Evolutionary conservation across 2,113 vertebrate species (phyloP).

Genomic region (Callopanchax toddi): DNA sequence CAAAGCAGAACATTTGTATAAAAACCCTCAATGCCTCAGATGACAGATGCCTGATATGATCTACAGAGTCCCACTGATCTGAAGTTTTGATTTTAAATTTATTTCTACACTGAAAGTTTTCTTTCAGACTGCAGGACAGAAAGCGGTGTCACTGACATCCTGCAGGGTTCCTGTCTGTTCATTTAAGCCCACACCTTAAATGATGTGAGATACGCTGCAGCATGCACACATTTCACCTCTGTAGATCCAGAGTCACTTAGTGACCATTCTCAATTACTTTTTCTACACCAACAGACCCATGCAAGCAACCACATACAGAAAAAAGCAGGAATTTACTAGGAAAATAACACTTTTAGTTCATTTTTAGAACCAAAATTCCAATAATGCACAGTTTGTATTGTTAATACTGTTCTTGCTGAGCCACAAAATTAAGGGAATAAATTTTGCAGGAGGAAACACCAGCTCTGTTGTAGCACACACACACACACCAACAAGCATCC

Average conservation of each 20-base stretch:
- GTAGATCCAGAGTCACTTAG: constrained; percentile 49
- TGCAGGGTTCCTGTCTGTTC: constrained; percentile 9
- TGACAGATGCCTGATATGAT: background rate
- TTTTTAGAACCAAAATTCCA: background rate
- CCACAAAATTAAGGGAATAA: background rate
- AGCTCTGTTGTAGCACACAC: background rate
- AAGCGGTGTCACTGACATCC: constrained; percentile 35
- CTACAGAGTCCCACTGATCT: background rate
- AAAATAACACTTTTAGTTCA: background rate
- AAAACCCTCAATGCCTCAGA: background rate
- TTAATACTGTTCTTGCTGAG: background rate
- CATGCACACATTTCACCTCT: constrained; percentile 8
- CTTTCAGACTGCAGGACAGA: constrained; percentile 6
- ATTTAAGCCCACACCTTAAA: constrained; percentile 14
- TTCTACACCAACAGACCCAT: constrained; percentile 19
- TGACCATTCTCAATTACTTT: constrained; percentile 24
- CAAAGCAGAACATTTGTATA: background rate
- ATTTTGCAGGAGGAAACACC: background rate
- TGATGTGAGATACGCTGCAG: constrained; percentile 34
- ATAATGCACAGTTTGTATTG: background rate
- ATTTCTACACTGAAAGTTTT: background rate
- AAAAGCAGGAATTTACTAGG: background rate
- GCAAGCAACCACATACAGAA: background rate
- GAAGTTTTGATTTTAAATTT: background rate
- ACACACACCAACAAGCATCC: background rate